phyloP scores from a whole-genome alignment of 2,888 invertebrate species.

The Caenorhabditis afra region DNA sequence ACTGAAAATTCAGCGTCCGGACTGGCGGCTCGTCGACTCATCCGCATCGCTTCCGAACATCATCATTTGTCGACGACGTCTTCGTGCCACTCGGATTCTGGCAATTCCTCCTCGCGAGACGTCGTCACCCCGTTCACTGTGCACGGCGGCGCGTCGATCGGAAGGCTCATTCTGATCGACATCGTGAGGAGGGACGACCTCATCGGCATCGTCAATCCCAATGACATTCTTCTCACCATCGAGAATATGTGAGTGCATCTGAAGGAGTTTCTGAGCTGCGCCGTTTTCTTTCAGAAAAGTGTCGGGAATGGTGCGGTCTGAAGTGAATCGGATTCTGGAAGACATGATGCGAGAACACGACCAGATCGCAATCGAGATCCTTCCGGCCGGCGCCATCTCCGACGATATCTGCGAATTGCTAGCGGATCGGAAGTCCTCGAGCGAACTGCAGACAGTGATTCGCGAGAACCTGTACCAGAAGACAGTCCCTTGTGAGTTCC shows the following conservation, averaged over 20 bases:
- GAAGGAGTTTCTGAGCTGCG: too few relatives aligned
- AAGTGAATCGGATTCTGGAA: conserved; percentile 61
- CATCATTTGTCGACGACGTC: conserved; percentile 49
- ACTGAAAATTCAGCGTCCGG: conserved; percentile 28
- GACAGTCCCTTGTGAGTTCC: conserved; percentile 83
- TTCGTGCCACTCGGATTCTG: conserved; percentile 56
- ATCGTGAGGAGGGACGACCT: conserved; percentile 65
- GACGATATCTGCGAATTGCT: conserved; percentile 74
- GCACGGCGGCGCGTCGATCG: conserved; percentile 65
- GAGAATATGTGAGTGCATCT: conserved; percentile 61
- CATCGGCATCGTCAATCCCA: conserved; percentile 64
- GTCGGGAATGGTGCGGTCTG: conserved; percentile 65
- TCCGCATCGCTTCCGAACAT: conserved; percentile 57
- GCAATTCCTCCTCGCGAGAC: conserved; percentile 46
- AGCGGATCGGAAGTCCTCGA: conserved; percentile 64
- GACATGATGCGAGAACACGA: conserved; percentile 61
- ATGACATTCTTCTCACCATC: conserved; percentile 62
- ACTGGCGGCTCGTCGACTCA: conserved; percentile 36
- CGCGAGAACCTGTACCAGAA: conserved; percentile 85
- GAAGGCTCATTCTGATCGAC: conserved; percentile 63
- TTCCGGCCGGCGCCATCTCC: conserved; percentile 67
- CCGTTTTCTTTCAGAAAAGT: conserved; percentile 58
- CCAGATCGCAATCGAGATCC: conserved; percentile 68
- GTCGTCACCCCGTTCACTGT: conserved; percentile 48
- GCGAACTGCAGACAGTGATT: conserved; percentile 85